Evolutionary conservation across 2,797 vertebrate species (phyloP).

Genomic region (Coregonus ussuriensis): DNA sequence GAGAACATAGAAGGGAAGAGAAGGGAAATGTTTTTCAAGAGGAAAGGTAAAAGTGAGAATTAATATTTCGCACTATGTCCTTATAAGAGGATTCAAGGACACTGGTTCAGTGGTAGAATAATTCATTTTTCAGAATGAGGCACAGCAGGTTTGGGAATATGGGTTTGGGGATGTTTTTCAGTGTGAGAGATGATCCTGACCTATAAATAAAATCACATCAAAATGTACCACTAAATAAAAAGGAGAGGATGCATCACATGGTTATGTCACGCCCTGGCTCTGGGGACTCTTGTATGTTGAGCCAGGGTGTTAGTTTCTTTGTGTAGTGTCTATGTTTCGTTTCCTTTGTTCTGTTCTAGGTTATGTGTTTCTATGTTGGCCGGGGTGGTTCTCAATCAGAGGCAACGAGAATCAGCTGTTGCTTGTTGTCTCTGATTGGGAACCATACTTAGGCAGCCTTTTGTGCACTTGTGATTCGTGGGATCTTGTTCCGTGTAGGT

Average conservation of each 20-base stretch:
- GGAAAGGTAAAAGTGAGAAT: neutral
- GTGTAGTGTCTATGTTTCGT: too few species aligned
- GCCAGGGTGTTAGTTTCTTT: too few species aligned
- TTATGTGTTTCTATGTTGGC: too few species aligned
- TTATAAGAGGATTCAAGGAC: slow-evolving; percentile 8
- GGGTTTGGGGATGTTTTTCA: neutral
- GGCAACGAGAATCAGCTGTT: too few species aligned
- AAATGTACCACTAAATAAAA: neutral
- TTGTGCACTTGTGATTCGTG: too few species aligned
- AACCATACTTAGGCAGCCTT: too few species aligned
- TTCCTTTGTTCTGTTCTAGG: too few species aligned
- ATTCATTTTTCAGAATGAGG: neutral
- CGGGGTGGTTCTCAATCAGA: too few species aligned
- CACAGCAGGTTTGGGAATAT: neutral
- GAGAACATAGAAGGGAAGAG: neutral
- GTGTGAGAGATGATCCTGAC: neutral
- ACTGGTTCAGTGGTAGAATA: neutral
- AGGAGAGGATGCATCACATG: slow-evolving; percentile 1
- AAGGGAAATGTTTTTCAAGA: neutral
- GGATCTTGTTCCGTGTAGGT: too few species aligned
- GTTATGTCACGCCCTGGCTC: neutral
- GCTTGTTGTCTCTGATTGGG: too few species aligned
- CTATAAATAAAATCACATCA: neutral
- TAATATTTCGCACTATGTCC: neutral
- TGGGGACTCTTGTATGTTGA: too few species aligned